phyloP scores from a whole-genome alignment of 2,113 vertebrate genomes.

The Sylvia atricapilla region DNA sequence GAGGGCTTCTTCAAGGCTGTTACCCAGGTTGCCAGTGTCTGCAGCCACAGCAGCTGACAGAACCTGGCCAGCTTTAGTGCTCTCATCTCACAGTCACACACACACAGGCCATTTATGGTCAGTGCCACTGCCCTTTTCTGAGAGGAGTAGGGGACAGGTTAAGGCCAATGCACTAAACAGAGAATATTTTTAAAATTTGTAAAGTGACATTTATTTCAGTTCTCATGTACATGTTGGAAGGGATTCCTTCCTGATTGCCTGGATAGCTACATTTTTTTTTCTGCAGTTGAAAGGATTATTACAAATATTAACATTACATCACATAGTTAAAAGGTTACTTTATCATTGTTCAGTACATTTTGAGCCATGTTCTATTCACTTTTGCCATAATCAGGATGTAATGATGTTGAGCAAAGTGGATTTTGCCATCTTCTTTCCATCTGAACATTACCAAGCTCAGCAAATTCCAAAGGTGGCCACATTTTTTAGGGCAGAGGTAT shows the following conservation, averaged over 20 bases:
- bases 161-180: neutral
- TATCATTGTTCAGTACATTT: neutral
- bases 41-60: neutral
- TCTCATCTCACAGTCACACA: neutral
- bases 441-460: neutral
- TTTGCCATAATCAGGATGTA: neutral
- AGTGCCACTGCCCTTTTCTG: neutral
- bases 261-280: neutral
- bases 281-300: neutral
- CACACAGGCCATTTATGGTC: neutral
- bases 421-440: slow-evolving; percentile 2
- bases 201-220: neutral
- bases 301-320: slow-evolving; percentile 5
- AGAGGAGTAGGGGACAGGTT: neutral
- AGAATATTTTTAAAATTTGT: neutral
- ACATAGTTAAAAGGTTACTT: slow-evolving; percentile 35
- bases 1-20: neutral
- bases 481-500: neutral
- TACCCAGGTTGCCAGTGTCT: neutral
- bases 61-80: neutral
- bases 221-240: neutral
- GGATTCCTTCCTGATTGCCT: neutral
- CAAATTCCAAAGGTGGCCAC: neutral
- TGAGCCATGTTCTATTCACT: neutral
- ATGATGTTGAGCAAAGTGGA: neutral